Evolutionary conservation across 2,888 invertebrate species (phyloP), one percentile per base, ranked within the genome.

Genomic region (Mellilla xanthometata): DNA sequence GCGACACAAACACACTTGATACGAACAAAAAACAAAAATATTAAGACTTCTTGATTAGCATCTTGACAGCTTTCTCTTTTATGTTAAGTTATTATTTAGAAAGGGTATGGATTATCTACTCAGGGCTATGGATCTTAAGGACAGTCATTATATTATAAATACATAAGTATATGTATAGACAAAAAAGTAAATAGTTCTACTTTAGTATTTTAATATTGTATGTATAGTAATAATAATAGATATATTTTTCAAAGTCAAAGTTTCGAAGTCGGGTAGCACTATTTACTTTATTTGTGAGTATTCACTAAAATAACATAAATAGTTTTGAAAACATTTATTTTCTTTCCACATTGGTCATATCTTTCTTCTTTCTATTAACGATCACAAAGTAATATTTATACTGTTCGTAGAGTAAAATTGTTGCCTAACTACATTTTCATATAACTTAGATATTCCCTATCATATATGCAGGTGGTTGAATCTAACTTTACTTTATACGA

Each of bases 31-130:
- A 76, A 79, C 69, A 76, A 75, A 72, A 65, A 68, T 75, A 68
- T 68, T 72, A 76, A 61, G 62, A 54, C 70, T 60, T 80, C 84
- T 83, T 84, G 84, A 77, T 68, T 74, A 83, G 86, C 88, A 89
- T 89, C 89, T 88, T 89, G 89, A 89, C 89, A 89, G 81, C 87
- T 89, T 88, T 88, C 77, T 80, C 80, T 78, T 58, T 58, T 62
- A 62, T 58, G 50, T 35, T 49, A 54, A 44, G 23, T 35, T 30
- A 28, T 36, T 29, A 43, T 11, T 4, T 15, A 40, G 43, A 10
- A 13, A n/a, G 39, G 42, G 9, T 39, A 44, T 24, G 39, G 49
- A 32, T 46, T 47, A 38, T 31, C 47, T 48, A 48, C 41, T 41
- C 9, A 7, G 28, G 41, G 45, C 49, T 12, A 40, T n/a, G 12